Base-by-base conservation (phyloP, 2,888 invertebrate genomes). In the Caenorhabditis macrosperma region DNA sequence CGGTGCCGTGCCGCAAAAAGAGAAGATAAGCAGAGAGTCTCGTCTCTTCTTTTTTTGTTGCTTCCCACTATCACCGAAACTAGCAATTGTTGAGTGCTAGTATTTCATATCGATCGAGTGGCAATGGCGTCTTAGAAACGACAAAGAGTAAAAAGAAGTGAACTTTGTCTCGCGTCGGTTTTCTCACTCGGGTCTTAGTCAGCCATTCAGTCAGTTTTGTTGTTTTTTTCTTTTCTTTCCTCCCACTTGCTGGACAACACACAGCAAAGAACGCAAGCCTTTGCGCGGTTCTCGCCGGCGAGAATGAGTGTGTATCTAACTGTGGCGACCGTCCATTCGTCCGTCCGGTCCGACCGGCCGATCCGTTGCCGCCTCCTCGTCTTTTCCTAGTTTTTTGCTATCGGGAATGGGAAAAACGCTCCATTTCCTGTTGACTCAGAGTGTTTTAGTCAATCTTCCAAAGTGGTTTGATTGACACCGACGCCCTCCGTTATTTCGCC, bases 381-480 rank as follows among this genome's bases (percentile, higher is more conserved):
- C 54, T 61, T 63, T 26, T 5, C 54, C 52, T 33, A 22, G 28
- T 48, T 57, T 48, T 35, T 26, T 20, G 12, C 26, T n/a, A 54
- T 46, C 17, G 38, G 57, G 48, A n/a, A 63, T 48, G 50, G 26
- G 48, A 57, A 54, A 46, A 48, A 30, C 63, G 64, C 57, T 64
- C 30, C 26, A 64, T 74, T 74, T 74, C 74, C 74, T 74, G 74
- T 74, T 74, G 74, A 74, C 64, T 59, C 50, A 59, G 50, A 64
- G 44, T 66, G 50, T 74, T 72, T 72, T 74, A 74, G 64, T 59
- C 74, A 64, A 74, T 74, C 64, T 74, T 64, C 57, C 28, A 59
- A 74, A 74, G 74, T 74, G 64, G 74, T 74, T 74, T 74, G 74
- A 74, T 74, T 74, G 74, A 64, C 74, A 74, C 52, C 74, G 59